Conservation (phyloP, 2,797 vertebrate genomes). For the Cyprinodon diabolis region DNA sequence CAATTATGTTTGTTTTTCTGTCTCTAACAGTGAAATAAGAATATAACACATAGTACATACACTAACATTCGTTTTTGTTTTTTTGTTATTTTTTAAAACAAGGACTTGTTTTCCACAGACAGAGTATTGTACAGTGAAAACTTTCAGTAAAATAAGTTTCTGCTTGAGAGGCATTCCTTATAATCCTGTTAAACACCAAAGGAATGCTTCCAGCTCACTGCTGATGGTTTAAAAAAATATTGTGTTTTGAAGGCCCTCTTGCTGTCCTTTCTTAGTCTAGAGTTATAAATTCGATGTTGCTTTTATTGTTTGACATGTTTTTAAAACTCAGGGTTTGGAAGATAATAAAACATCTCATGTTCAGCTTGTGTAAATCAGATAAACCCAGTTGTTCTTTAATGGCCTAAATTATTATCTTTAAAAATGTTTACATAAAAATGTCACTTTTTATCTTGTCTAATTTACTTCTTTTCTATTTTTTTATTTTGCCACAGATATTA, state of each 20-base stretch:
- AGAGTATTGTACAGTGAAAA: background rate
- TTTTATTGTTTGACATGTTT: background rate
- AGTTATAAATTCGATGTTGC: background rate
- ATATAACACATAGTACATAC: too few species aligned
- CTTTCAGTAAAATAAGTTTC: background rate
- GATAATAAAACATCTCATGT: background rate
- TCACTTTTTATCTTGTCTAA: background rate
- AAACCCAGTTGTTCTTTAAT: background rate
- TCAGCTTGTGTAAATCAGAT: background rate
- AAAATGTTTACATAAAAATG: too few species aligned
- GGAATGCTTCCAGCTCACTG: background rate
- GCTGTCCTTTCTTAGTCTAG: background rate
- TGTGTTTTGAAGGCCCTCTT: conserved; percentile 4
- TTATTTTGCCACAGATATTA: background rate
- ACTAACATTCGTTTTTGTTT: too few species aligned
- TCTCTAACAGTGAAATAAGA: too few species aligned
- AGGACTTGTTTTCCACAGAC: background rate
- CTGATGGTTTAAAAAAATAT: conserved; percentile 5
- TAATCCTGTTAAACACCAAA: conserved; percentile 8
- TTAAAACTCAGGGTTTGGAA: background rate
- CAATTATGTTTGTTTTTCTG: background rate
- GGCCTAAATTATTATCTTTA: too few species aligned
- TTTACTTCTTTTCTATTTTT: background rate
- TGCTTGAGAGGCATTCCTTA: background rate
- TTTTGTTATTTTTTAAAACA: background rate